Evolutionary conservation across 2,113 vertebrate genomes (phyloP).

Genomic region (Ceyx margarethae): DNA sequence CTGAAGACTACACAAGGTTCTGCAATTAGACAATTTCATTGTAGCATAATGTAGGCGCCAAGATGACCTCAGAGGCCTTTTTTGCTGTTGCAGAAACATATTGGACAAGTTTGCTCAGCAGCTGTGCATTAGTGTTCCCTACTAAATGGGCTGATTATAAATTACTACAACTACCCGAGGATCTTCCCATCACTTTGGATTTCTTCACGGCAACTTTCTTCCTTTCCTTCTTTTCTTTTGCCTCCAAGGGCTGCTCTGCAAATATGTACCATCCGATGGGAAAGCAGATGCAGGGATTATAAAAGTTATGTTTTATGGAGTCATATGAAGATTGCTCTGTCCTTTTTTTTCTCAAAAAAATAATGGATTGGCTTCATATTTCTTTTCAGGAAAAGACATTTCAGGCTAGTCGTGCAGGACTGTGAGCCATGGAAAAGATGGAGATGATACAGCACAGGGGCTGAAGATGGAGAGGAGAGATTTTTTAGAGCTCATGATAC

Average conservation of each 20-base stretch:
- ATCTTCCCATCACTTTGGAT: conserved; percentile 31
- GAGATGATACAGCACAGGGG: neutral
- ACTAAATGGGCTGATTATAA: conserved; percentile 54
- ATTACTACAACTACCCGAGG: conserved; percentile 26
- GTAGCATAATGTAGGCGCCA: neutral
- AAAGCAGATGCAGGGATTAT: conserved; percentile 30
- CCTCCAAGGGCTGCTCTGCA: conserved; percentile 3
- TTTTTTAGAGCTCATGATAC: neutral
- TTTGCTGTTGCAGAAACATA: conserved; percentile 17
- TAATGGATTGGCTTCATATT: neutral
- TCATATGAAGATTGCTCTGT: neutral
- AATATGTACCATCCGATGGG: neutral
- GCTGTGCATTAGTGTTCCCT: conserved; percentile 41
- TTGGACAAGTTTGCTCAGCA: conserved; percentile 56
- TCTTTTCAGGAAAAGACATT: neutral
- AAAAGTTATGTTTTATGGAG: neutral
- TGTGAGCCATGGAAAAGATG: neutral
- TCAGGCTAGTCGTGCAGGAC: neutral
- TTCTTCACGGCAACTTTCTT: neutral
- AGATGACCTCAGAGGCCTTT: conserved; percentile 53
- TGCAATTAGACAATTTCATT: conserved; percentile 56
- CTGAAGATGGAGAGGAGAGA: neutral
- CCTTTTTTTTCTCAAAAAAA: neutral
- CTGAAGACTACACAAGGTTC: conserved; percentile 26
- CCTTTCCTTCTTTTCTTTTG: neutral